Evolutionary conservation across 2,888 invertebrate species (phyloP).

Genomic region (Scaptomyza flava): DNA sequence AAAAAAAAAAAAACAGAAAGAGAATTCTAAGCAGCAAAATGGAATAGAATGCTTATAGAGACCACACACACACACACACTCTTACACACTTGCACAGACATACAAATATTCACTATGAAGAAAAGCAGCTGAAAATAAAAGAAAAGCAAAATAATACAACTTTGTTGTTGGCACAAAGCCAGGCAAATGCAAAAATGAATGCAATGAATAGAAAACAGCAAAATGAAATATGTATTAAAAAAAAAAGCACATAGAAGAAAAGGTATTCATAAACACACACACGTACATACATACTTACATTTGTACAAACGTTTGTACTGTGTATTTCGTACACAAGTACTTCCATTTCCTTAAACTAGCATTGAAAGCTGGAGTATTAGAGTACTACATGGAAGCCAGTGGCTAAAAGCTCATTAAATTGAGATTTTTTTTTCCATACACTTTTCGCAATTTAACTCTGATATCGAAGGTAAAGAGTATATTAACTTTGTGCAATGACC

Average conservation of each 20-base stretch:
- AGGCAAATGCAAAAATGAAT: constrained; percentile 61
- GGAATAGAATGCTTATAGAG: constrained; percentile 46
- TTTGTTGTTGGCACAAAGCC: constrained; percentile 62
- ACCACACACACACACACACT: constrained; percentile 27
- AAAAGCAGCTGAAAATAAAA: constrained; percentile 48
- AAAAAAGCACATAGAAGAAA: constrained; percentile 24
- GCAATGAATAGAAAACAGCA: constrained; percentile 60
- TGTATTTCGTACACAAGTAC: background rate
- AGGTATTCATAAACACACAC: constrained; percentile 24
- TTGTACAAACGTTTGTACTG: background rate
- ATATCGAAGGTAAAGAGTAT: too few relatives aligned
- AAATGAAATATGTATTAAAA: constrained; percentile 54
- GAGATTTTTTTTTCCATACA: constrained; percentile 2
- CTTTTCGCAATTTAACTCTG: too few relatives aligned
- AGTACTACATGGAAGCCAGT: background rate
- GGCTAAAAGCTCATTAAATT: background rate
- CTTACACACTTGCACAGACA: constrained; percentile 14
- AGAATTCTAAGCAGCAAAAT: constrained; percentile 45
- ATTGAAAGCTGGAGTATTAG: constrained; percentile 2
- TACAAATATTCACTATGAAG: constrained; percentile 38
- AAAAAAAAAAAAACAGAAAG: constrained; percentile 46
- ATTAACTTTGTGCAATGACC: too few relatives aligned
- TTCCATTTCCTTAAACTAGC: background rate
- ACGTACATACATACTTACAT: background rate
- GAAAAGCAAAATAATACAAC: constrained; percentile 56